phyloP scores from a whole-genome alignment of 2,113 vertebrate species.

The Lucifuga dentata region DNA sequence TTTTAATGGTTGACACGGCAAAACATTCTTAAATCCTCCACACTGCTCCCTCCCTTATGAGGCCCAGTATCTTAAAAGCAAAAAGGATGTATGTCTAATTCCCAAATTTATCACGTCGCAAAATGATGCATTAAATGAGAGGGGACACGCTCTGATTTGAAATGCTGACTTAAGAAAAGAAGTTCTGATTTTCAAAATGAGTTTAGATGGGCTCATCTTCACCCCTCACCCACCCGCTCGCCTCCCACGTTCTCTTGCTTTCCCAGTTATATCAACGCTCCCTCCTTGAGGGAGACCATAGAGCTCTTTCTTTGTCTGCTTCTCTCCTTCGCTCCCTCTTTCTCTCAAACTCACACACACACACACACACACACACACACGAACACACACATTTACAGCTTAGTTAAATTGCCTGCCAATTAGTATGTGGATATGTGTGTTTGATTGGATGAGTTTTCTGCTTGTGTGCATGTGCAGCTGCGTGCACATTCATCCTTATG shows the following conservation, averaged over 20 bases:
- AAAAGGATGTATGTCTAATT: slow-evolving; percentile 88
- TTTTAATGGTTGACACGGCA: slow-evolving; percentile 87
- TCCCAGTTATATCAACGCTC: slow-evolving; percentile 62
- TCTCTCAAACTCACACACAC: background rate
- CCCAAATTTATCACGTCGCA: slow-evolving; percentile 86
- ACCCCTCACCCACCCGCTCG: slow-evolving; percentile 71
- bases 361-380: too few relatives aligned
- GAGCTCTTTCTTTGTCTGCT: slow-evolving; percentile 55
- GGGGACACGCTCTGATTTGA: slow-evolving; percentile 85
- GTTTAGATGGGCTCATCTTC: slow-evolving; percentile 79
- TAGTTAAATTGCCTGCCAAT: slow-evolving; percentile 1
- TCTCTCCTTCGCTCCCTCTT: slow-evolving; percentile 31
- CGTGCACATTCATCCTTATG: background rate
- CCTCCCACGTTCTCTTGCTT: slow-evolving; percentile 74
- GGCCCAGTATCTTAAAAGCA: slow-evolving; percentile 83
- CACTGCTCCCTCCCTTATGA: slow-evolving; percentile 79
- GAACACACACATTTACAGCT: slow-evolving; percentile 15
- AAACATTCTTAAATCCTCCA: slow-evolving; percentile 86
- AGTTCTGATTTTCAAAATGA: slow-evolving; percentile 83
- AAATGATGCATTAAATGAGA: slow-evolving; percentile 87
- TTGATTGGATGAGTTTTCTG: background rate
- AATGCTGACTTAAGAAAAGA: slow-evolving; percentile 88
- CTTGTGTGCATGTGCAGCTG: background rate
- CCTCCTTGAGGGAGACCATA: slow-evolving; percentile 48
- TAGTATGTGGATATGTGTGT: slow-evolving; percentile 5